These are phyloP conservation scores for Acanthacorydalis orientalis DNA, from an alignment of 2,888 invertebrate genomes.

Conservation along the genomic window DNA sequence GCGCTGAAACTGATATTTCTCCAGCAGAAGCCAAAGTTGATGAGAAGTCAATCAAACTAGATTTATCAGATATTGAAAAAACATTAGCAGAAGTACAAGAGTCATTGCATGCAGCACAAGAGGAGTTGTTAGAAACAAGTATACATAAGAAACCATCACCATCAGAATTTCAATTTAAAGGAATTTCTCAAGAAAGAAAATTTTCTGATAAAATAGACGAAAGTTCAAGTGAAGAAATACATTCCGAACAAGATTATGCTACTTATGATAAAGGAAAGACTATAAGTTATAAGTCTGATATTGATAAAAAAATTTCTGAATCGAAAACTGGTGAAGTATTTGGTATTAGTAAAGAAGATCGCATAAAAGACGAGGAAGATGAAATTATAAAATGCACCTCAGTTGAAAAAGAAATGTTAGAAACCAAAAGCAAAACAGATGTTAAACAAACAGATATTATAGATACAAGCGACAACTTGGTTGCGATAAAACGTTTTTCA, in stretches of 20 bases:
- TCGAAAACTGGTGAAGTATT: slow-evolving; percentile 17
- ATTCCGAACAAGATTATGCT: slow-evolving; percentile 11
- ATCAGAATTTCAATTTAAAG: slow-evolving; percentile 55
- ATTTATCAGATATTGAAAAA: slow-evolving; percentile 44
- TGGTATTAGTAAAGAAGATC: slow-evolving; percentile 15
- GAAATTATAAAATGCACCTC: slow-evolving; percentile 9
- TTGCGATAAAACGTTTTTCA: slow-evolving; percentile 8
- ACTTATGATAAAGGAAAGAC: background rate
- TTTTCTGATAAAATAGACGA: slow-evolving; percentile 21
- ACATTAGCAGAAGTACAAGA: slow-evolving; percentile 56
- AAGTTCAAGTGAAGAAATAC: slow-evolving; percentile 16
- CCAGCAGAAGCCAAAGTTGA: slow-evolving; percentile 34
- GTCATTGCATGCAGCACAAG: slow-evolving; percentile 51
- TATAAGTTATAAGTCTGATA: slow-evolving; percentile 14
- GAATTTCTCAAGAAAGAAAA: slow-evolving; percentile 32
- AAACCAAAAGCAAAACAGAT: slow-evolving; percentile 11
- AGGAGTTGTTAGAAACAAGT: slow-evolving; percentile 39
- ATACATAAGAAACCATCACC: slow-evolving; percentile 48
- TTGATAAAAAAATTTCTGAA: slow-evolving; percentile 16
- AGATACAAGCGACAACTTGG: slow-evolving; percentile 9
- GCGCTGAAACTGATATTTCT: slow-evolving; percentile 46
- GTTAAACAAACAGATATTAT: slow-evolving; percentile 13
- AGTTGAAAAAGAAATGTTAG: slow-evolving; percentile 5
- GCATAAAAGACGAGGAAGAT: slow-evolving; percentile 19
- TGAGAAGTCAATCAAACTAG: slow-evolving; percentile 26